Evolutionary conservation across 1,140 invertebrate species (phyloP).

Genomic region (Sitobion miscanthi): DNA sequence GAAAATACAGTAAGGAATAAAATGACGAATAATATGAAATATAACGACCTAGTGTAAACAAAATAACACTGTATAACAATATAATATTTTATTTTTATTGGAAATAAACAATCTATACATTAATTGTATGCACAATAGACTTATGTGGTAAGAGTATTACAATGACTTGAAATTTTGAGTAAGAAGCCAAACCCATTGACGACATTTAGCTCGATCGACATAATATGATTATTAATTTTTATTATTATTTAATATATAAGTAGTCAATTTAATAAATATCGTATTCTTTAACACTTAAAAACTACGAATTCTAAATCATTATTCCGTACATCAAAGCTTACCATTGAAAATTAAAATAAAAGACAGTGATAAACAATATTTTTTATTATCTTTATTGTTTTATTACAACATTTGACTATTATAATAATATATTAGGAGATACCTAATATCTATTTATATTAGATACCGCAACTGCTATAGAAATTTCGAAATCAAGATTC

Average conservation of each 20-base stretch:
- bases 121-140: no score
- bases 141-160: no score
- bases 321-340: background rate
- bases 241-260: background rate
- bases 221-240: background rate
- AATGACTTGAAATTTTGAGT: background rate
- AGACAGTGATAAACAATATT: background rate
- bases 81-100: background rate
- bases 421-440: background rate
- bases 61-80: background rate
- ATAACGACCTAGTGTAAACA: background rate
- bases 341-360: background rate
- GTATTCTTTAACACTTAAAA: background rate
- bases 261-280: background rate
- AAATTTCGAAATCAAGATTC: no score
- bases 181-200: no score
- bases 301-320: background rate
- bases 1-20: background rate
- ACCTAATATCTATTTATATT: no score
- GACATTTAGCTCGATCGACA: no score
- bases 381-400: background rate
- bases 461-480: no score
- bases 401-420: background rate
- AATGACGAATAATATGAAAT: background rate
- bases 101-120: no score